Base-by-base conservation (phyloP, 2,797 vertebrate species). In the Glossophaga mutica region DNA sequence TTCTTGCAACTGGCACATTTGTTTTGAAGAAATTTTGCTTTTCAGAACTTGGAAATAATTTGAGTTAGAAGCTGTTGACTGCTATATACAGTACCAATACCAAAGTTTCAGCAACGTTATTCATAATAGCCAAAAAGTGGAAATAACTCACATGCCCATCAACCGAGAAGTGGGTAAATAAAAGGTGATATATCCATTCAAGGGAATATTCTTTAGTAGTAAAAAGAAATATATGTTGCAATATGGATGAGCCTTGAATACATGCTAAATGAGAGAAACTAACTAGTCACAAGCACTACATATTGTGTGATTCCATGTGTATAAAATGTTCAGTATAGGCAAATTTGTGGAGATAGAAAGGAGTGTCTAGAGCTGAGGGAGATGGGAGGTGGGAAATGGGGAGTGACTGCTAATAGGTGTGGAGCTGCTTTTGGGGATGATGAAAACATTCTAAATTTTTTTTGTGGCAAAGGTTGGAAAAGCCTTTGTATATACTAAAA, bases 21-120 rank as follows among this genome's bases (percentile, higher is more conserved):
- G 62, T 96, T 91, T 91, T 77, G 57, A 73, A 83, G 65, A 87
- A 86, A 78, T 81, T 95, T 91, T 94, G 44, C 57, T 94, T 90
- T 85, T n/a, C n/a, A 85, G 50, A 81, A 21, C 83, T 89, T 59
- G 71, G 52, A 87, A 93, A 78, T 95, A 85, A 95, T 78, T 93
- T 88, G 90, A 95, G 16, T 90, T 42, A 90, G 85, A 87, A 65
- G 7, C 44, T 78, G 15, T 87, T 87, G 19, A 37, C 46, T 95
- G 85, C 44, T 79, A 21, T 34, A 3, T 96, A 50, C 87, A 39
- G 42, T 87, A 55, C 65, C 82, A 57, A 46, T 86, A 83, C 67
- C 37, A 89, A 89, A 85, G 77, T 84, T 90, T 92, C 84, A 81
- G 65, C n/a, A 84, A 14, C 18, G n/a, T 57, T 87, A 85, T 93